Base-by-base conservation (phyloP, 1,140 invertebrate genomes). In the Philotrypesis tridentata region DNA sequence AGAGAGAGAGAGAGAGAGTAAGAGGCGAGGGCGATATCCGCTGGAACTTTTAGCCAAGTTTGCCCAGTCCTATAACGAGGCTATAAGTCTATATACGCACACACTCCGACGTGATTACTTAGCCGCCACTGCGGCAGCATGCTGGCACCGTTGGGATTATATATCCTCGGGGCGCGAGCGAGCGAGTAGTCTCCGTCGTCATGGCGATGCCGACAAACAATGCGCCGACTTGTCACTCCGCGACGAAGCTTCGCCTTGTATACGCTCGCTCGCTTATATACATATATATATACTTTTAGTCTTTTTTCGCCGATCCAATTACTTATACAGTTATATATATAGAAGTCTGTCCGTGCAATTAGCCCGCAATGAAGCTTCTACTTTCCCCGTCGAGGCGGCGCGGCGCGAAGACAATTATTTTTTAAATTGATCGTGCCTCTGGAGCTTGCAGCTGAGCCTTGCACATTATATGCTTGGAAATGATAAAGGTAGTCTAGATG, bases 131-230 rank as follows among this genome's bases (percentile, higher is more conserved):
- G 48, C 14, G 48, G 9, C 33, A 37, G 33, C 33, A 55, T 55
- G 48, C 21, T n/a, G 17, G 48, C 48, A n/a, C 21, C 17, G 21
- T 17, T 0, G 17, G 14, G 48, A 17, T 55, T 55, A 55, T 55
- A 55, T 17, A 55, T n/a, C n/a, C n/a, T n/a, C n/a, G n/a, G n/a
- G 48, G 6, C 48, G 6, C 48, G 48, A 17, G 21, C 48, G 48
- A 21, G 48, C 33, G 55, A 21, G n/a, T n/a, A n/a, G 33, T 12
- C 43, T 21, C 5, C 11, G 73, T 75, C 73, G 43, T 27, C 73
- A 75, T 61, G 73, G 43, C 29, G 27, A 75, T 27, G 55, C 25
- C 73, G 43, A n/a, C 73, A 75, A 75, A 75, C 73, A 75, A 75
- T 75, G 48, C 27, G 43, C 73, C 9, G 1, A 48, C 40, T 6